Evolutionary conservation across 2,113 vertebrate species (phyloP).

Genomic region (Cervus canadensis): DNA sequence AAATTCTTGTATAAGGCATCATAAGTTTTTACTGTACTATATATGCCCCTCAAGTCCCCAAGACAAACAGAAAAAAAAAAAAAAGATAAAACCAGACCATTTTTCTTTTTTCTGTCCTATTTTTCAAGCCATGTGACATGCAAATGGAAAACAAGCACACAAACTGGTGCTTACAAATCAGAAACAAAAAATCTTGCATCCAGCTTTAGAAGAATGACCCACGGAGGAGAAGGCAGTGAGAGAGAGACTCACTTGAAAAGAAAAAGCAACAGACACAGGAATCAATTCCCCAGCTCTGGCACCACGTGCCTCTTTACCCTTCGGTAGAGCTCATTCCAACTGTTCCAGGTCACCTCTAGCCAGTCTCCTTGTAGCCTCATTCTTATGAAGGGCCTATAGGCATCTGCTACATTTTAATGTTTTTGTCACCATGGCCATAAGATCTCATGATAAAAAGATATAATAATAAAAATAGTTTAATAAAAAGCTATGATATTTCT

Average conservation of each 20-base stretch:
- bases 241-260: neutral
- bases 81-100: neutral
- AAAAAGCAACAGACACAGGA: neutral
- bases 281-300: no score
- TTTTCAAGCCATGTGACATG: neutral
- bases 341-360: neutral
- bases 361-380: neutral
- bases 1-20: neutral
- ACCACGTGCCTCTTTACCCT: fast-evolving
- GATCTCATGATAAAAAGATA: neutral
- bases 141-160: neutral
- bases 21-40: neutral
- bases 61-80: neutral
- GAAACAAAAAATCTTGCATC: neutral
- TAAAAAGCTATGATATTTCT: neutral
- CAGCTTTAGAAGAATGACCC: neutral
- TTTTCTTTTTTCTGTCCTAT: neutral
- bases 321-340: neutral
- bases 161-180: neutral
- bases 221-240: neutral
- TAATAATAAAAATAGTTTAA: neutral
- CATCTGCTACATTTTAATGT: neutral
- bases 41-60: neutral
- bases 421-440: neutral
- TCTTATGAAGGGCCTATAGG: neutral